These are phyloP conservation scores for Phocoena phocoena DNA, from an alignment of 2,113 vertebrate genomes.

Conservation along the genomic window DNA sequence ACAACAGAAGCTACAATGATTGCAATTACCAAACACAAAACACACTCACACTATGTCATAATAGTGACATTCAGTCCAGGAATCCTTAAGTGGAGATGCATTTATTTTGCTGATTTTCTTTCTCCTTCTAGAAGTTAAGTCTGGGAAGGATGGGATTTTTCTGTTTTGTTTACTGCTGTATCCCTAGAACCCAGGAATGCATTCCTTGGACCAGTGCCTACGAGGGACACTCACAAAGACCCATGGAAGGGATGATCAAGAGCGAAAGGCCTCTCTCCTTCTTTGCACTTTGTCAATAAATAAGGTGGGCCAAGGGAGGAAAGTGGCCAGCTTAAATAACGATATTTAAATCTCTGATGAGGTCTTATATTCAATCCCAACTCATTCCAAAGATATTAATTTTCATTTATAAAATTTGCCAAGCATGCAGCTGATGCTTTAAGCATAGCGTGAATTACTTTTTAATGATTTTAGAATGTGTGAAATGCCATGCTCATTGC, in stretches of 20 bases:
- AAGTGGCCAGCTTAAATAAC: background rate
- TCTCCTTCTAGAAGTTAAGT: background rate
- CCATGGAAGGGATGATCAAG: background rate
- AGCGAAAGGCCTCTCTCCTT: background rate
- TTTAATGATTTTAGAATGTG: background rate
- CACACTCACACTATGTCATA: no score
- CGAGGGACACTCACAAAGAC: background rate
- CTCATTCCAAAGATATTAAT: background rate
- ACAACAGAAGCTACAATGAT: no score
- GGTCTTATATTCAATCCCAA: background rate
- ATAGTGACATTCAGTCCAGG: no score
- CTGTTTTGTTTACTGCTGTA: background rate
- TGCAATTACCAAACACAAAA: no score
- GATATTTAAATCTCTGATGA: background rate
- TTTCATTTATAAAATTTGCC: background rate
- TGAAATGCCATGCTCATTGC: background rate
- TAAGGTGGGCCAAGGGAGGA: background rate
- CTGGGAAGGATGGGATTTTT: rapidly evolving
- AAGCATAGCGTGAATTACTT: background rate
- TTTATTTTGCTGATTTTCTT: background rate
- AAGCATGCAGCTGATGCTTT: background rate
- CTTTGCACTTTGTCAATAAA: background rate
- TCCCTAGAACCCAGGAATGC: background rate
- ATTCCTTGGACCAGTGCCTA: background rate
- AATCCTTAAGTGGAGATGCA: background rate